Percentiles rank a stretch among this genome's conserved stretches.
phyloP scores from a whole-genome alignment of 2,113 vertebrate species.

The Trematocara marginatum region DNA sequence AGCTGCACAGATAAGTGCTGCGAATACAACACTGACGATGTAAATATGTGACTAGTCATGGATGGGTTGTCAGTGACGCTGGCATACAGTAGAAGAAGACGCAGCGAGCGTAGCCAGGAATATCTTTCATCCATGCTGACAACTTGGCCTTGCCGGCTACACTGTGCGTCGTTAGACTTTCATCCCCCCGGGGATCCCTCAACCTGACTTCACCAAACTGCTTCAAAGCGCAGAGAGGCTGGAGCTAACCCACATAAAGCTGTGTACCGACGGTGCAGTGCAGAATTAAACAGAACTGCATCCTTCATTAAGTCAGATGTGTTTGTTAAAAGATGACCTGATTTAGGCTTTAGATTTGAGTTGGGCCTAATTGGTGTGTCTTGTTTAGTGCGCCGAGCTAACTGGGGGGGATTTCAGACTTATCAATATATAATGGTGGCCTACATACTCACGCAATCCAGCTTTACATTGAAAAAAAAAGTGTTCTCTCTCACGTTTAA shows the following conservation, averaged over 20 bases:
- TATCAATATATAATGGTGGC: constrained; percentile 58
- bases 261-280: constrained; percentile 22
- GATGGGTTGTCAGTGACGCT: background rate
- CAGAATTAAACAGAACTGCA: constrained; percentile 26
- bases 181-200: constrained; percentile 33
- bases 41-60: constrained; percentile 17
- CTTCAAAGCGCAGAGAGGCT: constrained; percentile 51
- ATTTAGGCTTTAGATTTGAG: constrained; percentile 46
- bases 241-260: constrained; percentile 60
- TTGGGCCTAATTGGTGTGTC: constrained; percentile 46
- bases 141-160: constrained; percentile 10
- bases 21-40: background rate
- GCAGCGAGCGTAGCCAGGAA: background rate
- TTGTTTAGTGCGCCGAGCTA: constrained; percentile 21
- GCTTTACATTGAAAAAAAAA: background rate
- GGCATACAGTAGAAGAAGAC: background rate
- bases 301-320: constrained; percentile 44
- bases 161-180: constrained; percentile 33
- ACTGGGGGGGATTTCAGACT: constrained; percentile 40
- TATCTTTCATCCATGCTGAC: constrained; percentile 16
- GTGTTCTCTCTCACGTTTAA: background rate
- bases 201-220: constrained; percentile 61
- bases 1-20: background rate
- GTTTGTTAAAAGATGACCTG: constrained; percentile 58
- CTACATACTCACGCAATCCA: constrained; percentile 32